phyloP scores from a whole-genome alignment of 2,797 vertebrate species.

The Xerus rutilus region DNA sequence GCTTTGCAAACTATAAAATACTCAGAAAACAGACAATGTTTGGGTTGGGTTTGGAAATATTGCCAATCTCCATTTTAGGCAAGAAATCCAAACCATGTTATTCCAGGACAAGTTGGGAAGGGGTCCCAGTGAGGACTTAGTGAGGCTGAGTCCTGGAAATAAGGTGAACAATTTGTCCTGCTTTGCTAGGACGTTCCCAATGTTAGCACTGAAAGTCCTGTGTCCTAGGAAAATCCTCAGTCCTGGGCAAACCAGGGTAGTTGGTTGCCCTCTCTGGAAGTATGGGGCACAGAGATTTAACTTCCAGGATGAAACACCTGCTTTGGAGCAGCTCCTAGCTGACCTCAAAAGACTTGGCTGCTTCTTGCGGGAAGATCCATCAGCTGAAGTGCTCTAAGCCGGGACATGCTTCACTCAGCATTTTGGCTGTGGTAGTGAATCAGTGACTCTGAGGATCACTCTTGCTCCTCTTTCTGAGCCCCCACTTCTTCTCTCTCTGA shows the following conservation, averaged over 20 bases:
- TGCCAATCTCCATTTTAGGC: background rate
- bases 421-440: conserved; percentile 23
- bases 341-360: background rate
- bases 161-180: background rate
- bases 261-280: background rate
- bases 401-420: background rate
- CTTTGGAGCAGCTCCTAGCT: background rate
- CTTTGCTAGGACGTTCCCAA: background rate
- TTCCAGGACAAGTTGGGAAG: background rate
- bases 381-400: background rate
- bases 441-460: background rate
- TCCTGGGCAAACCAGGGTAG: background rate
- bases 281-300: background rate
- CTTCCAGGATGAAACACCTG: background rate
- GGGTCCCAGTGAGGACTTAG: background rate
- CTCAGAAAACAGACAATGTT: background rate
- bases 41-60: background rate
- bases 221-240: background rate
- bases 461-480: background rate
- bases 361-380: conserved; percentile 10
- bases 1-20: background rate
- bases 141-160: background rate
- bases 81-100: background rate
- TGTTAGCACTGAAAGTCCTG: background rate
- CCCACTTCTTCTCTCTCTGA: background rate